Base-by-base conservation (phyloP, 2,113 vertebrate species). In the Enhydra lutris region DNA sequence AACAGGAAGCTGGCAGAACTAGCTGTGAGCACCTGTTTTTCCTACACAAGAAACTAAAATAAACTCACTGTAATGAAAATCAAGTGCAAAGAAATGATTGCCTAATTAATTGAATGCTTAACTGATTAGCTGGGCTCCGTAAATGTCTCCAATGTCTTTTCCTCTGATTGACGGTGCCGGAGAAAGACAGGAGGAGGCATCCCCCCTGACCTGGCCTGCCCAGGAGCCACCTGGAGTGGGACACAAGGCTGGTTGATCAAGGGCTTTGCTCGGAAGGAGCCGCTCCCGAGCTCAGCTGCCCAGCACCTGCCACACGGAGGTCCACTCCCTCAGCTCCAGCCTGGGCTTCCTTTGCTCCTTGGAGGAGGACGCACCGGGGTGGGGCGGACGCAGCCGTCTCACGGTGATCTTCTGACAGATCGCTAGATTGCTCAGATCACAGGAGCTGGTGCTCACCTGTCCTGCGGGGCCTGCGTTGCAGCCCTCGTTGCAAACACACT, bases 61-160 rank as follows among this genome's bases (percentile, higher is more conserved):
- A 96, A 97, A 96, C 93, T 89, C 96, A 78, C 79, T 93, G 95
- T 96, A 85, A 96, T 86, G 97, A 97, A 81, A 97, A 96, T 90
- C 96, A 94, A 95, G 74, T 18, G 63, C 74, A 79, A 45, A 86
- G 94, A 96, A 91, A 93, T 23, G 76, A 79, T 90, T 74, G 95
- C 91, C 96, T 94, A 82, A 96, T 96, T 97, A 98, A 97, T 96
- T 47, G 81, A 88, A 89, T 50, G 89, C 92, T 39, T 23, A 29
- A 50, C 96, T 97, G 97, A 96, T 94, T 59, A 92, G 95, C 79
- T 12, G 42, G 29, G 91, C 81, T 69, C 6, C 0, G 23, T 47
- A 71, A 80, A 89, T 39, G 83, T 18, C 91, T 76, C 95, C 42
- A 42, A 34, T 78, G 82, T 76, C 86, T 78, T 26, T 85, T 36